Conservation (phyloP, 2,797 vertebrate species). For the Enteromius unitaeniatus region DNA sequence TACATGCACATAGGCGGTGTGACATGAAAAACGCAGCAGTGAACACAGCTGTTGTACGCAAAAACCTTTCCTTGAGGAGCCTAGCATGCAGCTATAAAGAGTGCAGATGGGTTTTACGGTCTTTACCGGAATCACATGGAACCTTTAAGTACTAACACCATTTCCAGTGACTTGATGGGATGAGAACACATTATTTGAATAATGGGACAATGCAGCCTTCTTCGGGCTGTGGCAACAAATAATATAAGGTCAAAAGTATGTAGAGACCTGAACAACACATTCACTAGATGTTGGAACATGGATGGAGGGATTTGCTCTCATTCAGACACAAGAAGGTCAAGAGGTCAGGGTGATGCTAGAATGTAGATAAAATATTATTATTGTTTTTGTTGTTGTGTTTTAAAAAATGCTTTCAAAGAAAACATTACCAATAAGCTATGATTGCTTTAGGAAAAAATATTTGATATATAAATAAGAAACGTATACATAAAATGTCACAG, state of each 20-base stretch:
- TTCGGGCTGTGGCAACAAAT: not conserved
- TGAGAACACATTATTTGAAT: conserved; percentile 1
- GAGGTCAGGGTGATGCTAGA: not conserved
- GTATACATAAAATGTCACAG: not conserved
- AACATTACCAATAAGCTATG: not conserved
- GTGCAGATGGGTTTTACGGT: conserved; percentile 32
- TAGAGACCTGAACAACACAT: conserved; percentile 7
- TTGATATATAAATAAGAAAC: not conserved
- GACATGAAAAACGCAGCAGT: conserved; percentile 19
- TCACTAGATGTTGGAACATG: not conserved
- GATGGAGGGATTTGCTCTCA: not conserved
- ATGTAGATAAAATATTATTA: not conserved
- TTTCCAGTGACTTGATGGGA: not conserved
- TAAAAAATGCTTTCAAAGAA: not conserved
- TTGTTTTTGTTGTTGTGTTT: too few species aligned
- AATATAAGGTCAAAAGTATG: not conserved
- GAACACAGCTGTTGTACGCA: conserved; percentile 28
- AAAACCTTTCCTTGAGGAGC: conserved; percentile 42
- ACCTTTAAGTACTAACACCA: not conserved
- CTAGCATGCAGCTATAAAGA: conserved; percentile 32
- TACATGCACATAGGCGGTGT: conserved; percentile 1
- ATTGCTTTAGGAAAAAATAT: too few species aligned
- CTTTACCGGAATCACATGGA: not conserved
- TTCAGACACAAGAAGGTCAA: conserved; percentile 4
- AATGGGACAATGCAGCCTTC: not conserved